A percentile compares a stretch with the other conserved stretches of the same genome.
These are phyloP conservation scores for Mormyrus iriodes DNA, from an alignment of 2,113 vertebrate species.

Conservation along the genomic window DNA sequence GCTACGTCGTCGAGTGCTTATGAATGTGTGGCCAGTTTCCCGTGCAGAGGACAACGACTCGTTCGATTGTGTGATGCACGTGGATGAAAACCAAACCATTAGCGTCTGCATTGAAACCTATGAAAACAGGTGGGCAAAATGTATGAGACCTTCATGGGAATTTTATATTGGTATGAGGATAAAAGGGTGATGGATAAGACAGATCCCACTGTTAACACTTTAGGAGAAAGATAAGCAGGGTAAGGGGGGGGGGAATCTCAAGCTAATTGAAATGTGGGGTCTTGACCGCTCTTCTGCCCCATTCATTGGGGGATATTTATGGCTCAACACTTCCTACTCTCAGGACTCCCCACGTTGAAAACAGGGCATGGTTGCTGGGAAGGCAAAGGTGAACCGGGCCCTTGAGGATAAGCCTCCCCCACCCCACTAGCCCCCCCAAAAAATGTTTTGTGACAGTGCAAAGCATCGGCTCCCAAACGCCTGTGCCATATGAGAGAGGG, in stretches of 20 bases:
- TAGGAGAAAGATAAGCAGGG: constrained; percentile 51
- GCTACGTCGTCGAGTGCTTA: not conserved
- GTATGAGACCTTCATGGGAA: not conserved
- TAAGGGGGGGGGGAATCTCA: constrained; percentile 31
- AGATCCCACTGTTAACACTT: constrained; percentile 28
- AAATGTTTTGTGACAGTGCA: not conserved
- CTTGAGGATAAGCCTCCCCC: constrained; percentile 31
- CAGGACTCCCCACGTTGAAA: constrained; percentile 69
- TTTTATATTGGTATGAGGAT: constrained; percentile 27
- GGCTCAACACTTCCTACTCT: constrained; percentile 61
- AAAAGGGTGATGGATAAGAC: constrained; percentile 25
- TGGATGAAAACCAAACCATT: not conserved
- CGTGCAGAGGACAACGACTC: not conserved
- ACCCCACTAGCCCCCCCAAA: not conserved
- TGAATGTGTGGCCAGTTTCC: not conserved
- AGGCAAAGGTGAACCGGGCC: constrained; percentile 34
- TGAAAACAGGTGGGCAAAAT: not conserved
- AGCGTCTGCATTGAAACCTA: not conserved
- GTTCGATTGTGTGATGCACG: not conserved
- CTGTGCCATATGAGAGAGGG: not conserved
- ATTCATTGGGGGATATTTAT: constrained; percentile 66
- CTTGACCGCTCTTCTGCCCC: constrained; percentile 52
- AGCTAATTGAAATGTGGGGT: constrained; percentile 58
- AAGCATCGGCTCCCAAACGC: too few species aligned
- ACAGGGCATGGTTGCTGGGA: constrained; percentile 48